These are phyloP conservation scores for Thymallus thymallus DNA, from an alignment of 2,113 vertebrate species.

Conservation along the genomic window DNA sequence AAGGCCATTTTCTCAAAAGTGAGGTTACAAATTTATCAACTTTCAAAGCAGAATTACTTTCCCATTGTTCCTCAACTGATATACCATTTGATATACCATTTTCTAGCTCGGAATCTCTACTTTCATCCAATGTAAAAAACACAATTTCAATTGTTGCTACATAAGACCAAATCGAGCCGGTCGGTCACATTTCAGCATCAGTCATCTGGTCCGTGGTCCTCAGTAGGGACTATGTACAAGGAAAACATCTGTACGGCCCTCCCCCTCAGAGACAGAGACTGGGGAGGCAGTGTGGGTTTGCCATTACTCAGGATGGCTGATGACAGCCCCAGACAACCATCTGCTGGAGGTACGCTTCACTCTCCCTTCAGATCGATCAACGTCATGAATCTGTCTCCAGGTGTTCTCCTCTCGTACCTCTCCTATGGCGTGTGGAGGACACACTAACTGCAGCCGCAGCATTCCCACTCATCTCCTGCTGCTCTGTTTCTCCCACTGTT, in stretches of 20 bases:
- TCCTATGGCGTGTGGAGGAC: slow-evolving; percentile 8
- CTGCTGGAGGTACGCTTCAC: slow-evolving; percentile 64
- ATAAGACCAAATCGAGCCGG: no score
- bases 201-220: slow-evolving; percentile 51
- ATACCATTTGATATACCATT: no score
- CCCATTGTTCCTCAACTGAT: no score
- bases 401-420: slow-evolving; percentile 29
- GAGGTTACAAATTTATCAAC: no score
- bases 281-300: slow-evolving; percentile 35
- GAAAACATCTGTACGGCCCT: slow-evolving; percentile 64
- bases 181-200: slow-evolving; percentile 45
- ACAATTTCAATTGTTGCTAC: no score
- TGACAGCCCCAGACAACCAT: slow-evolving; percentile 62
- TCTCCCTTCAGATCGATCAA: slow-evolving; percentile 67
- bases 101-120: no score
- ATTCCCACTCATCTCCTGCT: no score
- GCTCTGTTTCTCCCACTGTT: no score
- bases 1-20: no score
- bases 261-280: slow-evolving; percentile 43
- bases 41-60: no score
- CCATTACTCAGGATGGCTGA: slow-evolving; percentile 63
- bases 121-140: no score
- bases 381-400: slow-evolving; percentile 59
- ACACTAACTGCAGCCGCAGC: background rate
- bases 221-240: slow-evolving; percentile 49